phyloP scores from a whole-genome alignment of 2,797 vertebrate genomes.

The Myotis myotis region DNA sequence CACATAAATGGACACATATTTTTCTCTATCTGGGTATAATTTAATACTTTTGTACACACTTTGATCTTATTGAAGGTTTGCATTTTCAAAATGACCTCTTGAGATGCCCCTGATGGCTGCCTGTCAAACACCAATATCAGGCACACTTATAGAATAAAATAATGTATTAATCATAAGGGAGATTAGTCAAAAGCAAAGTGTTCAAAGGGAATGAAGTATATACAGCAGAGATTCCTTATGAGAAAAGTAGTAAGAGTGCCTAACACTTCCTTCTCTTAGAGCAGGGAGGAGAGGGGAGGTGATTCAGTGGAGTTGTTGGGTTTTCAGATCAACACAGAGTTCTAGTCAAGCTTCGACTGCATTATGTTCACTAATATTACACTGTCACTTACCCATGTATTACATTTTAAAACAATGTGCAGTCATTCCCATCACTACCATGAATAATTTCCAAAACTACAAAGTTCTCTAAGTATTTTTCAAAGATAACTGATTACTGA shows the following conservation, averaged over 20 bases:
- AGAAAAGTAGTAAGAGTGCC: background rate
- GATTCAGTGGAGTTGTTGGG: background rate
- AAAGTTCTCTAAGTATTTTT: background rate
- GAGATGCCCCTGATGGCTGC: constrained; percentile 66
- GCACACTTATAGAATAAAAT: background rate
- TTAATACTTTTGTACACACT: constrained; percentile 67
- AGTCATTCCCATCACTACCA: background rate
- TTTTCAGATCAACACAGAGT: background rate
- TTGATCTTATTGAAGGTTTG: constrained; percentile 74
- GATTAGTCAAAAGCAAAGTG: background rate
- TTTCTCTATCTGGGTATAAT: constrained; percentile 66
- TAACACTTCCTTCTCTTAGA: background rate
- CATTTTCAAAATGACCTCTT: constrained; percentile 67
- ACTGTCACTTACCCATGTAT: background rate
- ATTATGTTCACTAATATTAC: background rate
- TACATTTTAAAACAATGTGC: background rate
- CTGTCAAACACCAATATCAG: constrained; percentile 61
- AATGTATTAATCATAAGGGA: background rate
- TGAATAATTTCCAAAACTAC: background rate
- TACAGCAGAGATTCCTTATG: background rate
- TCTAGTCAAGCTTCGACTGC: background rate
- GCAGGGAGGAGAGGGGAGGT: too few relatives aligned
- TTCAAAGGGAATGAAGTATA: background rate
- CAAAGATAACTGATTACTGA: background rate
- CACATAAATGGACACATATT: constrained; percentile 36